Conservation (phyloP, 2,797 vertebrate species). For the Sebastes trivittatus region DNA sequence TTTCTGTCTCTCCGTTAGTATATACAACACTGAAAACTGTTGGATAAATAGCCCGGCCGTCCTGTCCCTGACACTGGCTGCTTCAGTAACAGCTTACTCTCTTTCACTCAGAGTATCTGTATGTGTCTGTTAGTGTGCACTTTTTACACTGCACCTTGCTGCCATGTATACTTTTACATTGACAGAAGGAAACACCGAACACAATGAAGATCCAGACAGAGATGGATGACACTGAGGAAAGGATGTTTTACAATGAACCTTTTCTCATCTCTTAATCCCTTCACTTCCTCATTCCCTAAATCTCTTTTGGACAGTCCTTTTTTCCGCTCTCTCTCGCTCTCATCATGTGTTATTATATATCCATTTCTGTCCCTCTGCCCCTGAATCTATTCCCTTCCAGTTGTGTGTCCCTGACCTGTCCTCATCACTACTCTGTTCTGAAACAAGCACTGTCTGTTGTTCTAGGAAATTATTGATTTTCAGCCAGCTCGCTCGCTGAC, state of each 20-base stretch:
- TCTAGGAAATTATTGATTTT: constrained; percentile 49
- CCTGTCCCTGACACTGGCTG: constrained; percentile 17
- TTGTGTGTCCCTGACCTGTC: constrained; percentile 3
- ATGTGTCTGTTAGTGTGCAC: not conserved
- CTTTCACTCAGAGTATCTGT: not conserved
- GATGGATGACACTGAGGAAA: not conserved
- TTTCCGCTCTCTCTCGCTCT: not conserved
- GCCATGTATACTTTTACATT: not conserved
- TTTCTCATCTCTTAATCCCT: not conserved
- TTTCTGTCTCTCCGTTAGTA: constrained; percentile 17
- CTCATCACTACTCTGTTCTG: constrained; percentile 21
- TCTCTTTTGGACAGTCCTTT: not conserved
- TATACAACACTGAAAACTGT: constrained; percentile 51
- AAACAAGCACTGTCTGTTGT: constrained; percentile 39
- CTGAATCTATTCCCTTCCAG: not conserved
- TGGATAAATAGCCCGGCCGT: constrained; percentile 56
- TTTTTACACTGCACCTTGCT: not conserved
- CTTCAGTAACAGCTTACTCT: not conserved
- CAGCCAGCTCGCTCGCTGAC: constrained; percentile 48
- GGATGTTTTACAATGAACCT: not conserved
- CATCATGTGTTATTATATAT: not conserved
- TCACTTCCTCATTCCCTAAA: constrained; percentile 24
- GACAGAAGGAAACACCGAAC: not conserved
- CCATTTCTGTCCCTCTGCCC: not conserved
- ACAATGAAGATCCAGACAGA: not conserved